Base-by-base conservation (phyloP, 92 coral and sea anemone genomes). In the Porites cylindrica region DNA sequence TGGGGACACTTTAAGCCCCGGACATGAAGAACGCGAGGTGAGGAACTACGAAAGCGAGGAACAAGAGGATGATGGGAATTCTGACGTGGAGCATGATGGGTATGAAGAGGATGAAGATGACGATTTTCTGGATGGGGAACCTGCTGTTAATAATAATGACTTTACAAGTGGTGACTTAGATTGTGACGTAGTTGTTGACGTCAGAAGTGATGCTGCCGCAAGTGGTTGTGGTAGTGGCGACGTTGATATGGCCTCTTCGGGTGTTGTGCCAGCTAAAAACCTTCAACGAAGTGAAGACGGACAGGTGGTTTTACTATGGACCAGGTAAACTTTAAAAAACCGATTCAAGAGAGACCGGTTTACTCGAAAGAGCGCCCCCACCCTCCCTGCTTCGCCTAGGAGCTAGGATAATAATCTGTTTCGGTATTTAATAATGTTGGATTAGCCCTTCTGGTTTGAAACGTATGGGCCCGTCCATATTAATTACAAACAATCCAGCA, bases 221-320 rank as follows among this genome's bases (percentile, higher is more conserved):
- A 75, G 77, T 78, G 89, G 64, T 12, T 58, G 84, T 17, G 85
- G 90, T 61, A 87, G 32, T 29, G 32, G 86, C 8, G 94, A 91
- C 29, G 71, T 60, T 4, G 51, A 77, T 29, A 81, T 60, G 29
- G 81, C 50, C 52, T 65, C 64, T 21, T 65, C 88, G 0, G 64
- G 86, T 51, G 82, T 79, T 14, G 85, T 97, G 23, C 94, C 97
- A 4, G 99, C 99, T 2, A 96, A 92, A 73, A 97, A 97, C 64
- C 95, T 93, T 69, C 93, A 91, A 16, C 91, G 96, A 12, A 98
- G 92, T 43, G 88, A 79, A 18, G 96, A 97, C 74, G 99, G 99
- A 7, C 90, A 91, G 59, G 91, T 94, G 51, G 96, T 93, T 1
- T 92, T 96, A 4, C 79, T 94, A 21, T 97, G 99, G 99, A 97